Evolutionary conservation across 2,888 invertebrate genomes (phyloP).

Genomic region (Tineola bisselliella): DNA sequence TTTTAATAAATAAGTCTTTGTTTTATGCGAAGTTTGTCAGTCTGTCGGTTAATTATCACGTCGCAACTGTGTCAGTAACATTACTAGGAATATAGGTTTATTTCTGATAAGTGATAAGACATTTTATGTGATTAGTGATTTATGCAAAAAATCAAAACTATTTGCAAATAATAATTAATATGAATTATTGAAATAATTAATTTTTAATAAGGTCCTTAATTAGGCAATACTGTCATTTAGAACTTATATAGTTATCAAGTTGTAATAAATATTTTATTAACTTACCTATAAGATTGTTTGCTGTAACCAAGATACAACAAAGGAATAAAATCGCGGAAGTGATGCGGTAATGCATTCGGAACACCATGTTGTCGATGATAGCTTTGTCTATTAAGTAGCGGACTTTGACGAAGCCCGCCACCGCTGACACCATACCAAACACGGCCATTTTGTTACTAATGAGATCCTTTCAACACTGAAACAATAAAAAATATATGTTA

Average conservation of each 20-base stretch:
- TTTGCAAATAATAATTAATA: no score
- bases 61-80: background rate
- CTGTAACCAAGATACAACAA: conserved; percentile 87
- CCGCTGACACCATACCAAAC: conserved; percentile 85
- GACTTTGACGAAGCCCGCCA: conserved; percentile 91
- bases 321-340: conserved; percentile 87
- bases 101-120: background rate
- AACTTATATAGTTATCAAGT: background rate
- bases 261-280: conserved; percentile 20
- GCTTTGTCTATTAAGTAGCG: conserved; percentile 89
- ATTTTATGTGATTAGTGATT: no score
- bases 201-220: no score
- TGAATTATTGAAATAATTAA: no score
- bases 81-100: background rate
- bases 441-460: conserved; percentile 72
- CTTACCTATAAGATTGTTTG: conserved; percentile 90
- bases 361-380: conserved; percentile 89
- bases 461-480: conserved; percentile 9
- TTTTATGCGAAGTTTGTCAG: background rate
- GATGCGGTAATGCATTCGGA: conserved; percentile 88
- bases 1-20: background rate
- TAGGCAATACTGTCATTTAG: background rate
- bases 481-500: background rate
- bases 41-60: conserved; percentile 6
- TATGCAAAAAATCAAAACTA: no score